phyloP scores from a whole-genome alignment of 2,888 invertebrate genomes.

The Lysandra bellargus region DNA sequence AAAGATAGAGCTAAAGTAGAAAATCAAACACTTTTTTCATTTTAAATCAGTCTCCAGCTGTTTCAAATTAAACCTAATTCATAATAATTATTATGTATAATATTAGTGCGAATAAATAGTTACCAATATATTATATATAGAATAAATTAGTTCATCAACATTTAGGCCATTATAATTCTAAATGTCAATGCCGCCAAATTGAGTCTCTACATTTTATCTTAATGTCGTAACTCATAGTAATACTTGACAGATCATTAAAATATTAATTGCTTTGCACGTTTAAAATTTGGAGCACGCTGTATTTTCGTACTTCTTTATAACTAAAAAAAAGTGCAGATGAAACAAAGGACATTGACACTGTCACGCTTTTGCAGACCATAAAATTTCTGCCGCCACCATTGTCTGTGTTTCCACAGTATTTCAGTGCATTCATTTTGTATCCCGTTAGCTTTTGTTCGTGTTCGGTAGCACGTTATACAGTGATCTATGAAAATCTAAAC shows the following conservation, averaged over 20 bases:
- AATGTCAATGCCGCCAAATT: constrained; percentile 29
- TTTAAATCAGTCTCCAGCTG: not conserved
- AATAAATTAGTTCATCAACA: not conserved
- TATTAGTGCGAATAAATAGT: too few species aligned
- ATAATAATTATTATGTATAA: not conserved
- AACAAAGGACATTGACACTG: constrained; percentile 63
- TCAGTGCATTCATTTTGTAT: constrained; percentile 40
- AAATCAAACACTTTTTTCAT: not conserved
- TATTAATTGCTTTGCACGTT: not conserved
- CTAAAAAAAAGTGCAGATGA: constrained; percentile 40
- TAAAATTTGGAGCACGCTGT: not conserved
- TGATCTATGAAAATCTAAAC: constrained; percentile 4
- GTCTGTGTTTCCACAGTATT: constrained; percentile 63
- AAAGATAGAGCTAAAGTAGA: too few species aligned
- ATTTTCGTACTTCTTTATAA: not conserved
- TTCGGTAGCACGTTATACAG: constrained; percentile 34
- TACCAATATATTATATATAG: too few species aligned
- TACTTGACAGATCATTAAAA: not conserved
- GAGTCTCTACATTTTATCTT: not conserved
- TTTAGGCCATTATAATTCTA: not conserved
- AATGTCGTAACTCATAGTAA: not conserved
- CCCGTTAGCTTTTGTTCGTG: constrained; percentile 53
- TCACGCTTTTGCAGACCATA: constrained; percentile 67
- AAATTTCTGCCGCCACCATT: constrained; percentile 63
- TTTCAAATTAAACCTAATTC: not conserved